Evolutionary conservation across 2,888 invertebrate species (phyloP).

Genomic region (Drosophila eohydei): DNA sequence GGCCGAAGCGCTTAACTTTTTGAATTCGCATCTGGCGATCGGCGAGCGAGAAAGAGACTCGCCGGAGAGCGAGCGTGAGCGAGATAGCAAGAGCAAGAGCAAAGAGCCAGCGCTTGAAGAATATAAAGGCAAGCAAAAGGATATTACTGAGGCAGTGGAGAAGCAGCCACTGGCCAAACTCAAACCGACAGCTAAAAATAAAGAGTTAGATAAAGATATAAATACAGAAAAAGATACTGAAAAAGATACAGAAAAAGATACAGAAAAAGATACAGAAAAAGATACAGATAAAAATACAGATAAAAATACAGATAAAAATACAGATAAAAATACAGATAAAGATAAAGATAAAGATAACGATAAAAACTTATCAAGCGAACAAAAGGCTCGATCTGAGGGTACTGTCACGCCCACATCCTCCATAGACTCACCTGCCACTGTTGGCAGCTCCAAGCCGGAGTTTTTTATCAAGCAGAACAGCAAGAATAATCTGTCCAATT

Average conservation of each 20-base stretch:
- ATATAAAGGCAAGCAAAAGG: slow-evolving; percentile 26
- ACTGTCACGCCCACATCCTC: slow-evolving; percentile 1
- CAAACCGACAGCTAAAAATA: slow-evolving; percentile 1
- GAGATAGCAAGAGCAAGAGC: slow-evolving; percentile 34
- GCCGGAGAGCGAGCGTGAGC: slow-evolving; percentile 16
- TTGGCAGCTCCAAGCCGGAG: slow-evolving; percentile 21
- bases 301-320: neutral
- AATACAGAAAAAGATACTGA: neutral
- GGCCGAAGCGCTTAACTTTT: slow-evolving; percentile 67
- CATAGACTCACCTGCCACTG: neutral
- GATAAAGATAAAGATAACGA: slow-evolving; percentile 5
- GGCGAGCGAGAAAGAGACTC: slow-evolving; percentile 33
- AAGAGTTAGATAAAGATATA: neutral
- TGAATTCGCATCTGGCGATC: slow-evolving; percentile 61
- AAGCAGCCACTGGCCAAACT: slow-evolving; percentile 19
- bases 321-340: neutral
- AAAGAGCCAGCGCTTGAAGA: slow-evolving; percentile 9
- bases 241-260: neutral
- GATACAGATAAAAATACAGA: neutral
- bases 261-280: slow-evolving; percentile 2
- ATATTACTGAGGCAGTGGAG: slow-evolving; percentile 11
- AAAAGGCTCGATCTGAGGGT: neutral
- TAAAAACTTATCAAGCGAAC: neutral
- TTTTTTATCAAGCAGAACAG: slow-evolving; percentile 65
- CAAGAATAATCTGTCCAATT: slow-evolving; percentile 26